phyloP scores from a whole-genome alignment of 2,888 invertebrate species.

The Morpho helenor region DNA sequence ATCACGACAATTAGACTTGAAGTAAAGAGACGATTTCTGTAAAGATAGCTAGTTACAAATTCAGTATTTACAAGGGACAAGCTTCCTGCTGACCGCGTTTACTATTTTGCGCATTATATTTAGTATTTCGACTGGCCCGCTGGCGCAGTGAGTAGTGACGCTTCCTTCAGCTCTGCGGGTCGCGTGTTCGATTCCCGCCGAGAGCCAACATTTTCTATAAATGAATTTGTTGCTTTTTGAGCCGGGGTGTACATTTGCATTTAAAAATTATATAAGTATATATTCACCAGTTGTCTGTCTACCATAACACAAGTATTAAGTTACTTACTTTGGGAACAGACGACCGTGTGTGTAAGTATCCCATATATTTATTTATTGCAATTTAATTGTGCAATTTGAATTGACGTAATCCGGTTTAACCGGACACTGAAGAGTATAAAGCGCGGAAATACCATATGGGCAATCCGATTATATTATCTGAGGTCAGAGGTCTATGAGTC shows the following conservation, averaged over 20 bases:
- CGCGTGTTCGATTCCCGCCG: no score
- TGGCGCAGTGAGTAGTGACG: conserved; percentile 49
- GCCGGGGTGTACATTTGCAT: no score
- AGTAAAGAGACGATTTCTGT: conserved; percentile 17
- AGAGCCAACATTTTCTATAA: no score
- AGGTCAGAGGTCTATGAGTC: conserved; percentile 12
- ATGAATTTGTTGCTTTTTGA: no score
- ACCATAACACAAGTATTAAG: no score
- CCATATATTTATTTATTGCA: no score
- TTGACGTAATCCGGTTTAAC: conserved; percentile 24
- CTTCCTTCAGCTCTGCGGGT: no score
- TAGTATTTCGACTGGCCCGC: conserved; percentile 15
- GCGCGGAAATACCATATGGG: conserved; percentile 22
- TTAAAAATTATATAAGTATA: no score
- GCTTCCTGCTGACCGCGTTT: conserved; percentile 71
- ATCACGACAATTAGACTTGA: conserved; percentile 14
- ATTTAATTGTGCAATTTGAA: conserved; percentile 55
- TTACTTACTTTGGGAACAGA: no score
- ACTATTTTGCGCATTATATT: conserved; percentile 17
- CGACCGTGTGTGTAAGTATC: no score
- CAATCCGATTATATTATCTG: conserved; percentile 17
- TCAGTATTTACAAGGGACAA: conserved; percentile 56
- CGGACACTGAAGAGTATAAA: conserved; percentile 17
- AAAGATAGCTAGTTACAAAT: conserved; percentile 32
- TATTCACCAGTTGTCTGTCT: no score